A percentile compares a stretch with the other conserved stretches of the same genome.
phyloP scores from a whole-genome alignment of 2,888 invertebrate species.

The Meiosimyza platycephala region DNA sequence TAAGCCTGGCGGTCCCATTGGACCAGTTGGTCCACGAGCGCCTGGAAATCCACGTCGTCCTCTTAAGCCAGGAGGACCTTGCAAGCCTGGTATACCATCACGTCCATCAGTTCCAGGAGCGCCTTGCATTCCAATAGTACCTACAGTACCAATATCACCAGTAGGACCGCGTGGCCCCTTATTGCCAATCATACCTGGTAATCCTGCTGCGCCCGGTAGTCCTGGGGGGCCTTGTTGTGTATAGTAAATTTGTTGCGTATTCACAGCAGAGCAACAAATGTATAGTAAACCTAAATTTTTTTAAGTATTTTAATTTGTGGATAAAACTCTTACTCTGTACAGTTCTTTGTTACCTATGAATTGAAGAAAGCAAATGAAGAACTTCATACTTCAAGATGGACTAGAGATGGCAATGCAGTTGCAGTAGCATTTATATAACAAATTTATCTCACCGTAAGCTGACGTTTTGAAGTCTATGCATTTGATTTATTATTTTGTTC shows the following conservation, averaged over 20 bases:
- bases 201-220: constrained; percentile 48
- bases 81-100: constrained; percentile 47
- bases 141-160: constrained; percentile 47
- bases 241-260: constrained; percentile 44
- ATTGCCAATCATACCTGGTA: constrained; percentile 45
- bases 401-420: not conserved
- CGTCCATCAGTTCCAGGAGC: constrained; percentile 46
- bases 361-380: not conserved
- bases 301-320: not conserved
- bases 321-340: constrained; percentile 11
- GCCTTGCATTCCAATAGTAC: constrained; percentile 45
- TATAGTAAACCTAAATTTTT: constrained; percentile 24
- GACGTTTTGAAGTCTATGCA: too few relatives aligned
- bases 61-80: constrained; percentile 45
- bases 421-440: constrained; percentile 13
- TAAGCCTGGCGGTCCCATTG: constrained; percentile 41
- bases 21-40: constrained; percentile 45
- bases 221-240: constrained; percentile 51
- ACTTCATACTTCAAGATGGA: constrained; percentile 2
- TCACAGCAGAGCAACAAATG: not conserved
- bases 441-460: not conserved
- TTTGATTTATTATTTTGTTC: too few relatives aligned
- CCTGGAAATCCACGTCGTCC: constrained; percentile 51
- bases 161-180: constrained; percentile 47
- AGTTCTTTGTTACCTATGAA: not conserved